phyloP scores from a whole-genome alignment of 2,113 vertebrate genomes.

The Ibidorhyncha struthersii region DNA sequence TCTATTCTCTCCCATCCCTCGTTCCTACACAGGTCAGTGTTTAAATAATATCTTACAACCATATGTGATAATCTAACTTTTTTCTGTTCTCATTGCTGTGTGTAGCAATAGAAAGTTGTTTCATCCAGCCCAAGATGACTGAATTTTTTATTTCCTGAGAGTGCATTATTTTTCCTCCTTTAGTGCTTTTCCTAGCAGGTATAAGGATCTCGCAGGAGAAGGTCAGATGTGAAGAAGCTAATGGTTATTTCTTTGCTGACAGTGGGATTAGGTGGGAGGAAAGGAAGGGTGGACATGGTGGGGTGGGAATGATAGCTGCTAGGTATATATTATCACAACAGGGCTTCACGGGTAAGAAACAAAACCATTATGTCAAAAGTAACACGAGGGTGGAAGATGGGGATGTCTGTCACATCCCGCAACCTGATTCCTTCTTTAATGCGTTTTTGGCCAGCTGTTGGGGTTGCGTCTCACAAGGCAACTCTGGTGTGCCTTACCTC shows the following conservation, averaged over 20 bases:
- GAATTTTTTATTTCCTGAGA: background rate
- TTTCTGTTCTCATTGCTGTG: background rate
- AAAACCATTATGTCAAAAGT: background rate
- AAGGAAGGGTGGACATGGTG: rapidly evolving
- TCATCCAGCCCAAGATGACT: background rate
- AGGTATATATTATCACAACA: background rate
- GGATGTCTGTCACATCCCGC: background rate
- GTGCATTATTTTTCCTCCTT: background rate
- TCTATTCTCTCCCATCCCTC: background rate
- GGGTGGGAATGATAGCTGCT: background rate
- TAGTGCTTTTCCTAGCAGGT: background rate
- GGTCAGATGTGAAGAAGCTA: background rate
- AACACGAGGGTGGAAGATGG: background rate
- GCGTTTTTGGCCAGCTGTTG: background rate
- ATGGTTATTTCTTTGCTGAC: background rate
- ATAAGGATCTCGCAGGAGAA: background rate
- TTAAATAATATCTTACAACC: background rate
- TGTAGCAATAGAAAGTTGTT: background rate
- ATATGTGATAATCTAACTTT: background rate
- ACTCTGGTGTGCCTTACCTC: background rate
- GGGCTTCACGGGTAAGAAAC: background rate
- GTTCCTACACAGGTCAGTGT: background rate
- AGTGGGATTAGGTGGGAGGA: background rate
- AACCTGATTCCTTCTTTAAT: background rate
- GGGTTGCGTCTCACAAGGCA: background rate